Evolutionary conservation across 1,140 invertebrate genomes (phyloP).

Genomic region (Phymastichus coffea): DNA sequence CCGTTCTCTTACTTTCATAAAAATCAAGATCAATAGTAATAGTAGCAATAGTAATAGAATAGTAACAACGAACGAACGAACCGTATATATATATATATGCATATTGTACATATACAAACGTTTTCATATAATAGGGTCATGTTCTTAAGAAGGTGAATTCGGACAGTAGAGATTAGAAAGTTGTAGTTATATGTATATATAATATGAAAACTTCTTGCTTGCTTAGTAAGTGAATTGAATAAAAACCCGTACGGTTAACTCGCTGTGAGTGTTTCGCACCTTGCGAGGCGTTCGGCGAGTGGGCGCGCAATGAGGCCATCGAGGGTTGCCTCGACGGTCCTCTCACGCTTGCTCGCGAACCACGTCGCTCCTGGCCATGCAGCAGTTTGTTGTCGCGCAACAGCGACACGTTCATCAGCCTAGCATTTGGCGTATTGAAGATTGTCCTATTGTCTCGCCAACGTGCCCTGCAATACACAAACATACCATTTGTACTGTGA

Average conservation of each 20-base stretch:
- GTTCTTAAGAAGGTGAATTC: not conserved
- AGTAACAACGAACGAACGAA: too few relatives aligned
- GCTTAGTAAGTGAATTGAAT: slow-evolving; percentile 57
- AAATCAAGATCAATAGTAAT: too few relatives aligned
- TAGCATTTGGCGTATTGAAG: slow-evolving; percentile 91
- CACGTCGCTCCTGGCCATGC: slow-evolving; percentile 73
- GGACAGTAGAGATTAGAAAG: too few relatives aligned
- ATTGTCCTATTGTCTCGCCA: slow-evolving; percentile 90
- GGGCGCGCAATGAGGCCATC: slow-evolving; percentile 76
- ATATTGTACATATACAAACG: too few relatives aligned
- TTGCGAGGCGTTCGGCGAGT: slow-evolving; percentile 75
- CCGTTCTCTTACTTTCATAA: too few relatives aligned
- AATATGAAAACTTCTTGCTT: too few relatives aligned
- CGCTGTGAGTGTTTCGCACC: slow-evolving; percentile 65
- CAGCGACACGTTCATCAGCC: slow-evolving; percentile 84
- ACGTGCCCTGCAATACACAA: slow-evolving; percentile 66
- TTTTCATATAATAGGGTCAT: not conserved
- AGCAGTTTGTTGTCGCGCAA: slow-evolving; percentile 78
- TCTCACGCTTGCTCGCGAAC: slow-evolving; percentile 74
- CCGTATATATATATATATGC: too few relatives aligned
- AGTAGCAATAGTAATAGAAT: too few relatives aligned
- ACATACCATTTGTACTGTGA: not conserved
- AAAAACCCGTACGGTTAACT: slow-evolving; percentile 57
- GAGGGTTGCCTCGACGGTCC: slow-evolving; percentile 78
- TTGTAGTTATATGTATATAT: not conserved